Conservation (phyloP, 2,888 invertebrate genomes). For the Platypus cylindrus region DNA sequence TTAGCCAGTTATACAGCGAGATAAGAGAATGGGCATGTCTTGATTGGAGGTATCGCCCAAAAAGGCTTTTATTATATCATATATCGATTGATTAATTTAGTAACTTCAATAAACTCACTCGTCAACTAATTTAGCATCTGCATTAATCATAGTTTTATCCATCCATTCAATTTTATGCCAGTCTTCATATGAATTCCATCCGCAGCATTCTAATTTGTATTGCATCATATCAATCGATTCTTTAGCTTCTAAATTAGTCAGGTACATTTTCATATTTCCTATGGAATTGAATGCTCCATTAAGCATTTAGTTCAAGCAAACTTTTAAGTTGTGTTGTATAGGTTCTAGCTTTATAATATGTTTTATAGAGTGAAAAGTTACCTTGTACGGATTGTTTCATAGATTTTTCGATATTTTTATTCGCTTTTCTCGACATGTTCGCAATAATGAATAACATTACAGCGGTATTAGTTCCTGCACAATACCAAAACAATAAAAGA, state of each 20-base stretch:
- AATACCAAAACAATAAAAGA: slow-evolving; percentile 30
- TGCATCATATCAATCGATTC: slow-evolving; percentile 44
- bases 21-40: too few relatives aligned
- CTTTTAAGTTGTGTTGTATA: too few relatives aligned
- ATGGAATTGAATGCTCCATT: too few relatives aligned
- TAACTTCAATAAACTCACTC: slow-evolving; percentile 21
- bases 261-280: slow-evolving; percentile 39
- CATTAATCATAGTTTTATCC: slow-evolving; percentile 36
- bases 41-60: too few relatives aligned
- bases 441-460: slow-evolving; percentile 29
- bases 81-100: slow-evolving; percentile 1
- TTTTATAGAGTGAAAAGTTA: too few relatives aligned
- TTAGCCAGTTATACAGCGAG: too few relatives aligned
- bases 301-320: too few relatives aligned
- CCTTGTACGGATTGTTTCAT: slow-evolving; percentile 43
- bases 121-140: slow-evolving; percentile 22
- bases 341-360: too few relatives aligned
- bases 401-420: slow-evolving; percentile 31
- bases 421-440: slow-evolving; percentile 27
- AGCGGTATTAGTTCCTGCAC: slow-evolving; percentile 28
- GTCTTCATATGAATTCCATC: slow-evolving; percentile 41
- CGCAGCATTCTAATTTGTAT: slow-evolving; percentile 43
- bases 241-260: slow-evolving; percentile 45
- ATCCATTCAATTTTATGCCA: slow-evolving; percentile 50
- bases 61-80: slow-evolving; percentile 1